A percentile compares a stretch with the other conserved stretches of the same genome.
These are phyloP conservation scores for Acrocephalus kingi DNA, from an alignment of 2,113 vertebrate species.

Conservation along the genomic window DNA sequence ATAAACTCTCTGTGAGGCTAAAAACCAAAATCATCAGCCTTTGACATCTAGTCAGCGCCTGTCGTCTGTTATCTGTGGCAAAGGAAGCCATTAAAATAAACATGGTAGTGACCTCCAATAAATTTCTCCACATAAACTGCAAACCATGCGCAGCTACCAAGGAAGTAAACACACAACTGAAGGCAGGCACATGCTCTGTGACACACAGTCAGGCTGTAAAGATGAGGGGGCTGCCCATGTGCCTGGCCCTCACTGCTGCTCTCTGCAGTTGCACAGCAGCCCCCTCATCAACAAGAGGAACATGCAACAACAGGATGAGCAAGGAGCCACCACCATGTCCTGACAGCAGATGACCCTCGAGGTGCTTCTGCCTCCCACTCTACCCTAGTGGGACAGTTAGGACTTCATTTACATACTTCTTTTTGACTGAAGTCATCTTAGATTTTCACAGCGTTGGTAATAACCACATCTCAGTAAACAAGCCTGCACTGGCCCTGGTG, in stretches of 20 bases:
- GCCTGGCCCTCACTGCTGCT: too few relatives aligned
- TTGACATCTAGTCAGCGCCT: background rate
- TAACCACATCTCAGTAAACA: background rate
- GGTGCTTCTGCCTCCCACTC: background rate
- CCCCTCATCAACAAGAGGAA: background rate
- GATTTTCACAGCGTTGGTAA: background rate
- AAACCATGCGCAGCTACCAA: background rate
- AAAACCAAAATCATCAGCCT: background rate
- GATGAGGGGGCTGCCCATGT: background rate
- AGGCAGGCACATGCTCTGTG: fast-evolving
- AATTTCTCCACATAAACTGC: fast-evolving
- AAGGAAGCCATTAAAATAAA: background rate
- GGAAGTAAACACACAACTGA: background rate
- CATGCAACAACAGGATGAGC: background rate
- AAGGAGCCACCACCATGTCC: background rate
- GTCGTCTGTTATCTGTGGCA: fast-evolving
- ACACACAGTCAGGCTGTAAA: too few relatives aligned
- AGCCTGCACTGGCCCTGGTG: background rate
- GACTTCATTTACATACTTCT: background rate
- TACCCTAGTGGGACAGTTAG: background rate
- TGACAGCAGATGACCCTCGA: background rate
- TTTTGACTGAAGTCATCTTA: background rate
- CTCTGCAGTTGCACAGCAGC: too few relatives aligned
- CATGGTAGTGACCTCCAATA: background rate
- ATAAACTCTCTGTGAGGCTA: background rate